phyloP scores from a whole-genome alignment of 1,140 invertebrate genomes.

The Drosophila paulistorum region DNA sequence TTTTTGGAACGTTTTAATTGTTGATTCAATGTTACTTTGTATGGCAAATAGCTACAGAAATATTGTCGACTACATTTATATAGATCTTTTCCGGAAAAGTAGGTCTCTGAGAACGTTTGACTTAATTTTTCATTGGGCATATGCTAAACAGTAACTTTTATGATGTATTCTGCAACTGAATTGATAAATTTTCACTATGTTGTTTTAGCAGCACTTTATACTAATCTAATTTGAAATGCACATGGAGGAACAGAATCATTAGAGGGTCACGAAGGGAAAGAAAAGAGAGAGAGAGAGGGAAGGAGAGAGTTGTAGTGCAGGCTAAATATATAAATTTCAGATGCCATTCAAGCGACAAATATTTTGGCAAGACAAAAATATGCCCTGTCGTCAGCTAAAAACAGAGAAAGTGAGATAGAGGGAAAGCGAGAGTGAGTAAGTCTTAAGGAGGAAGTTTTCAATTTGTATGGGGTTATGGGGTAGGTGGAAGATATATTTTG shows the following conservation, averaged over 20 bases:
- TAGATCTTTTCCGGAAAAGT: too few relatives aligned
- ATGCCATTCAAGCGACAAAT: slow-evolving; percentile 69
- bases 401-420: slow-evolving; percentile 32
- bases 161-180: not conserved
- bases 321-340: slow-evolving; percentile 66
- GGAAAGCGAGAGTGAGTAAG: not conserved
- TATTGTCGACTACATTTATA: too few relatives aligned
- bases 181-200: not conserved
- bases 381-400: slow-evolving; percentile 17
- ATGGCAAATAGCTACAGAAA: too few relatives aligned
- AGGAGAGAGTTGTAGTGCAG: slow-evolving; percentile 35
- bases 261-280: slow-evolving; percentile 6
- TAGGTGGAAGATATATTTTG: slow-evolving; percentile 1
- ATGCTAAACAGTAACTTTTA: not conserved
- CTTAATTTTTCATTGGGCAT: too few relatives aligned
- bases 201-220: not conserved
- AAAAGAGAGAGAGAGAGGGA: slow-evolving; percentile 14
- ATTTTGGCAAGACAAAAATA: slow-evolving; percentile 71
- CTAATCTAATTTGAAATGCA: not conserved
- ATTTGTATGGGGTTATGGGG: slow-evolving; percentile 6
- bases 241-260: not conserved
- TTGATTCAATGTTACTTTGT: too few relatives aligned
- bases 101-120: too few relatives aligned
- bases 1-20: too few relatives aligned
- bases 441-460: slow-evolving; percentile 38